phyloP scores from a whole-genome alignment of 2,797 vertebrate genomes.

The Catharus ustulatus region DNA sequence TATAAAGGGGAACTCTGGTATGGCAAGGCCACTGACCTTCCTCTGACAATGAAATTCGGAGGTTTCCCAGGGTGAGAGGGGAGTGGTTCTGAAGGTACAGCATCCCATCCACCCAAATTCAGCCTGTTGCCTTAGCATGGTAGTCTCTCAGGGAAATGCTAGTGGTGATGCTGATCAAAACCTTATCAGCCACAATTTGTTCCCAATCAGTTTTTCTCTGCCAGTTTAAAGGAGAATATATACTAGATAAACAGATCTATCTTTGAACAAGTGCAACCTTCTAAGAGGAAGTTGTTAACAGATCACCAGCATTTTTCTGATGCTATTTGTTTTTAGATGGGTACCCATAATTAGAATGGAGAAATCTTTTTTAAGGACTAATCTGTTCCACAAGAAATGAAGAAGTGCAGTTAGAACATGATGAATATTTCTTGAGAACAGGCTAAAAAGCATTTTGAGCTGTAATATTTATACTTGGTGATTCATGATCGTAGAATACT shows the following conservation, averaged over 20 bases:
- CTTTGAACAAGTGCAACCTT: constrained; percentile 20
- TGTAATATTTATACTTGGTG: constrained; percentile 50
- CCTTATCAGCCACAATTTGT: background rate
- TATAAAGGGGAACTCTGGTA: background rate
- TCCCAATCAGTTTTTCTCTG: background rate
- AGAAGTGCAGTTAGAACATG: constrained; percentile 10
- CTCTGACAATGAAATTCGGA: background rate
- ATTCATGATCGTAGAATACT: constrained; percentile 39
- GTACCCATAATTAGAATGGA: constrained; percentile 9
- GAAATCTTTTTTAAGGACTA: constrained; percentile 12
- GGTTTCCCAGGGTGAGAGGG: background rate
- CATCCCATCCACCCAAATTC: too few species aligned
- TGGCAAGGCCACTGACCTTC: background rate
- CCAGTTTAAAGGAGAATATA: background rate
- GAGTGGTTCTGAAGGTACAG: background rate
- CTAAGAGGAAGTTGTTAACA: constrained; percentile 6
- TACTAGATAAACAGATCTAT: background rate
- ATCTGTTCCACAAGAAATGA: background rate
- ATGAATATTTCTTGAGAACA: constrained; percentile 31
- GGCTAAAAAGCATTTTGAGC: constrained; percentile 9
- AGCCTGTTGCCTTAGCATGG: background rate
- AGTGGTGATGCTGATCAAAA: background rate
- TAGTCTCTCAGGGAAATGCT: background rate
- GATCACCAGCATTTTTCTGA: background rate
- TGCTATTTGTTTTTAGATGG: background rate